Evolutionary conservation across 2,888 invertebrate genomes (phyloP).

Genomic region (Melipona beecheii): DNA sequence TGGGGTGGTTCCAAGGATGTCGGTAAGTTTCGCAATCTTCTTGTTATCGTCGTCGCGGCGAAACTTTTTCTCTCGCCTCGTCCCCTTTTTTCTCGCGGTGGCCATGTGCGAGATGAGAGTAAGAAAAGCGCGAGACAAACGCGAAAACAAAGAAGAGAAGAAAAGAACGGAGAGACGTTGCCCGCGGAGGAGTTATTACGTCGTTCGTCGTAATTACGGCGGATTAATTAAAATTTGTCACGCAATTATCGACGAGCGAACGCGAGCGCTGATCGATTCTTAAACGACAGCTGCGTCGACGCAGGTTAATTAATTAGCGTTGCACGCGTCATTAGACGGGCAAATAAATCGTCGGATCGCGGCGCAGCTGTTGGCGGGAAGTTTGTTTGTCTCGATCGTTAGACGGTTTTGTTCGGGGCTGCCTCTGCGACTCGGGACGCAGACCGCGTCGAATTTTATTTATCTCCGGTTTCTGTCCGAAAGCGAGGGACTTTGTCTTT

Average conservation of each 20-base stretch:
- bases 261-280: constrained; percentile 9
- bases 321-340: constrained; percentile 50
- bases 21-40: constrained; percentile 86
- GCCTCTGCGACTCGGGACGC: too few relatives aligned
- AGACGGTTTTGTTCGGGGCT: neutral
- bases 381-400: constrained; percentile 43
- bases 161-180: neutral
- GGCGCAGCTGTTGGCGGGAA: constrained; percentile 26
- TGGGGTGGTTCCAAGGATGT: constrained; percentile 96
- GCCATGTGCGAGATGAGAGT: neutral
- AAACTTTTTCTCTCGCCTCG: constrained; percentile 12
- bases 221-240: constrained; percentile 54
- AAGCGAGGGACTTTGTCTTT: constrained; percentile 20
- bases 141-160: neutral
- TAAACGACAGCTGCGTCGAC: constrained; percentile 25
- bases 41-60: constrained; percentile 19
- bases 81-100: too few relatives aligned
- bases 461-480: neutral
- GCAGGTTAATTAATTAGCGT: constrained; percentile 57
- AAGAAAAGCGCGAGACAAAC: neutral
- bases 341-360: constrained; percentile 43
- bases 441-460: constrained; percentile 1
- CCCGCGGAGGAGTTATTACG: neutral
- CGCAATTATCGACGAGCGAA: constrained; percentile 39
- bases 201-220: constrained; percentile 5